Percentiles rank a stretch among this genome's conserved stretches.
Evolutionary conservation across 2,888 invertebrate genomes (phyloP).

Genomic region (Trachelus stipa): DNA sequence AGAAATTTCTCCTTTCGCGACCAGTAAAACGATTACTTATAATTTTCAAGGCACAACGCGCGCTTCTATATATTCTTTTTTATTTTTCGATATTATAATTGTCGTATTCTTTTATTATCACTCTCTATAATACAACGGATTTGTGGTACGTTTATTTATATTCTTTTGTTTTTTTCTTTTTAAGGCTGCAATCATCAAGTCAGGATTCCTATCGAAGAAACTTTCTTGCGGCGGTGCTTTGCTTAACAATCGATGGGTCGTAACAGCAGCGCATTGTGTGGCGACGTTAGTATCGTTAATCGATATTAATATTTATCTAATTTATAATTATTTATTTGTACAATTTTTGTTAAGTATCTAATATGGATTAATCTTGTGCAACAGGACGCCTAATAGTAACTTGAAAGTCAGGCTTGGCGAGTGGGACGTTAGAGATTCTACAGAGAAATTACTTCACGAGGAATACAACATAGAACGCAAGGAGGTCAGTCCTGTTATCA

Average conservation of each 20-base stretch:
- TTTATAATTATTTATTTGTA: conserved; percentile 3
- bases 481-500: conserved; percentile 70
- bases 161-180: conserved; percentile 10
- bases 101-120: too few relatives aligned
- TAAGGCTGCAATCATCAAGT: conserved; percentile 87
- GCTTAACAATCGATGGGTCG: conserved; percentile 90
- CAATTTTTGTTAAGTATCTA: conserved; percentile 7
- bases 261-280: conserved; percentile 92
- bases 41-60: too few relatives aligned
- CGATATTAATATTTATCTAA: background rate
- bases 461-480: conserved; percentile 90
- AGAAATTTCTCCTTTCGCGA: too few relatives aligned
- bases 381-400: conserved; percentile 87
- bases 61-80: too few relatives aligned
- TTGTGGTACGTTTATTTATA: too few relatives aligned
- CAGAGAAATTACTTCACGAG: conserved; percentile 86
- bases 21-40: too few relatives aligned
- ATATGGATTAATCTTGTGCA: conserved; percentile 38
- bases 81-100: too few relatives aligned
- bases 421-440: conserved; percentile 90
- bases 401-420: conserved; percentile 91
- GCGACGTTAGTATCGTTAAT: conserved; percentile 79
- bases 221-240: conserved; percentile 92
- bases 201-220: conserved; percentile 89
- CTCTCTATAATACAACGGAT: too few relatives aligned